Conservation (phyloP, 2,113 vertebrate species). For the Mohoua ochrocephala region DNA sequence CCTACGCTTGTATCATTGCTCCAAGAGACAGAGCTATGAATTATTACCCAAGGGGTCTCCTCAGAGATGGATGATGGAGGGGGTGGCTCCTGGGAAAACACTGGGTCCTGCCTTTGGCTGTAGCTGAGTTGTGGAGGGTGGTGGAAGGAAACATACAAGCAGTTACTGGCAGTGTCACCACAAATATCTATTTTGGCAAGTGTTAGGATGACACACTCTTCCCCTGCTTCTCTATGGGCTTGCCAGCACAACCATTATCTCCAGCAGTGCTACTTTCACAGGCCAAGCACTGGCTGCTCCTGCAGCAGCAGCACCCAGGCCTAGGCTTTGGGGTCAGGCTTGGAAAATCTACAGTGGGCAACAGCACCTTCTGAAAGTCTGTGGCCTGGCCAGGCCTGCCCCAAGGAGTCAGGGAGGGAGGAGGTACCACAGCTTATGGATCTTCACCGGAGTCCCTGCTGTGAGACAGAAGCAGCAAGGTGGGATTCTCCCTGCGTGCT, state of each 20-base stretch:
- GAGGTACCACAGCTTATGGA: background rate
- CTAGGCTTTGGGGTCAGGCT: background rate
- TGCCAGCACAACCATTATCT: background rate
- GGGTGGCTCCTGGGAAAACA: background rate
- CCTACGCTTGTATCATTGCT: background rate
- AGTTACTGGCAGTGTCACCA: conserved; percentile 18
- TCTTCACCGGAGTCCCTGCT: background rate
- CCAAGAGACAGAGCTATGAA: background rate
- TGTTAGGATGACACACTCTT: background rate
- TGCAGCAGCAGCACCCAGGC: background rate
- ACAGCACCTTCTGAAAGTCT: background rate
- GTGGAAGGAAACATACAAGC: background rate
- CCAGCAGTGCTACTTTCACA: background rate
- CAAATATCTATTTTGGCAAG: background rate
- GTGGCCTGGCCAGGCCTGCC: background rate
- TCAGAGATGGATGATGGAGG: background rate
- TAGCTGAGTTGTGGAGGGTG: background rate
- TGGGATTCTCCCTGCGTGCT: background rate
- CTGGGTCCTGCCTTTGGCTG: background rate
- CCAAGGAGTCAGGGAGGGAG: background rate
- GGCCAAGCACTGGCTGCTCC: background rate
- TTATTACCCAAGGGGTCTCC: background rate
- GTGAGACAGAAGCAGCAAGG: background rate
- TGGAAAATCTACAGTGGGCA: background rate
- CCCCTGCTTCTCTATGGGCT: background rate